These are phyloP conservation scores for Styela plicata DNA, from an alignment of 23 tunicate species.

Conservation along the genomic window DNA sequence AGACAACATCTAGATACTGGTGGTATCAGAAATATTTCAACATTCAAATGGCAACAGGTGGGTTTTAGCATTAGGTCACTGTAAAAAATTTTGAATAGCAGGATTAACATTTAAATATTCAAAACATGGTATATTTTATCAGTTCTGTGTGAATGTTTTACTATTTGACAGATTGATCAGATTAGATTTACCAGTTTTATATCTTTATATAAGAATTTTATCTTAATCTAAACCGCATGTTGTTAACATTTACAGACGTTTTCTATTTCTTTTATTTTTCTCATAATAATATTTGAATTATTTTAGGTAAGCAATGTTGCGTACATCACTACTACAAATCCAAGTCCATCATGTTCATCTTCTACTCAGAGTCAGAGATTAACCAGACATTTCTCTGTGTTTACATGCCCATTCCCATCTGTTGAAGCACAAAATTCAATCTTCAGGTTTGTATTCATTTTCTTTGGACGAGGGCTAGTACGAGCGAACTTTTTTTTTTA, in stretches of 20 bases:
- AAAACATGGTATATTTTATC: no score
- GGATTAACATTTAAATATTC: no score
- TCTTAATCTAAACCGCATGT: no score
- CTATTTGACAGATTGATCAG: neutral
- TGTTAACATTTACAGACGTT: no score
- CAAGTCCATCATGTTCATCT: conserved; percentile 38
- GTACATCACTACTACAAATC: conserved; percentile 80
- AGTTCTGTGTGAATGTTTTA: neutral
- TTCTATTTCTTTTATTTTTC: no score
- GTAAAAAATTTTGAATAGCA: neutral
- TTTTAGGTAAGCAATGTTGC: conserved; percentile 80
- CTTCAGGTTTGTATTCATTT: conserved; percentile 68
- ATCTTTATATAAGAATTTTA: no score
- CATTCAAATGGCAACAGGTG: conserved; percentile 86
- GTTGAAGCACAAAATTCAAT: conserved; percentile 60
- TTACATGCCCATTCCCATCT: conserved; percentile 73
- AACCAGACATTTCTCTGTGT: conserved; percentile 74
- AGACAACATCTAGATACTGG: conserved; percentile 88
- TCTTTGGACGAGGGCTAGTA: no score
- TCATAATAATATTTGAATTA: no score
- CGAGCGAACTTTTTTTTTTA: no score
- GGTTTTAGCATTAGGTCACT: neutral
- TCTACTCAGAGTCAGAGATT: conserved; percentile 56
- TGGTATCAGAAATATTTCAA: conserved; percentile 69
- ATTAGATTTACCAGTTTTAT: no score